Conservation (phyloP, 2,797 vertebrate species). For the Pygocentrus nattereri region DNA sequence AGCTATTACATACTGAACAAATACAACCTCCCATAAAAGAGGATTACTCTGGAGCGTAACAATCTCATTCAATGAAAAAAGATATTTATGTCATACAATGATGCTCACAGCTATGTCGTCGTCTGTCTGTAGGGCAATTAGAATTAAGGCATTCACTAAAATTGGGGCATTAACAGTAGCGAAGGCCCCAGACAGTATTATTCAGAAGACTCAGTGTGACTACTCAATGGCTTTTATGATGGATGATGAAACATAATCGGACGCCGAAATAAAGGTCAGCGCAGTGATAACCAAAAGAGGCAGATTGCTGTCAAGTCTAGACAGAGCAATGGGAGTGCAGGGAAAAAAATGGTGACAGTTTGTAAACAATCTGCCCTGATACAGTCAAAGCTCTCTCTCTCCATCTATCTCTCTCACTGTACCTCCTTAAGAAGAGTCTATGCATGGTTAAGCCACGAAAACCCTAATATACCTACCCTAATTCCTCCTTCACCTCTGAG, state of each 20-base stretch:
- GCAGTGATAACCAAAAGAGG: not conserved
- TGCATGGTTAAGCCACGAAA: conserved; percentile 32
- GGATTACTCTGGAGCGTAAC: not conserved
- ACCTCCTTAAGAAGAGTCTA: conserved; percentile 1
- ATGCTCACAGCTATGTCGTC: too few relatives aligned
- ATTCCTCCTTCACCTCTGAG: conserved; percentile 3
- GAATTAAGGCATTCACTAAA: conserved; percentile 37
- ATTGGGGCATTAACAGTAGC: conserved; percentile 14
- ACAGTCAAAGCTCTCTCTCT: not conserved
- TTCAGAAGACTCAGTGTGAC: conserved; percentile 21
- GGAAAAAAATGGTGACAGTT: not conserved
- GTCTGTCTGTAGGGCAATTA: too few relatives aligned
- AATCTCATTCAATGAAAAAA: too few relatives aligned
- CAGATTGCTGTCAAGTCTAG: not conserved
- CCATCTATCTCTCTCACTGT: conserved; percentile 15
- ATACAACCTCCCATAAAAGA: not conserved
- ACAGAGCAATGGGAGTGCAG: not conserved
- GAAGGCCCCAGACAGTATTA: conserved; percentile 25
- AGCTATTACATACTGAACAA: not conserved
- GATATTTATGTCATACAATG: not conserved
- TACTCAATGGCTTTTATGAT: conserved; percentile 30
- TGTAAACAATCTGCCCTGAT: not conserved
- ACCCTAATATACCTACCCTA: not conserved
- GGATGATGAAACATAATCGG: conserved; percentile 21
- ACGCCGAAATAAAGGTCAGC: not conserved